Conservation (phyloP, 2,113 vertebrate genomes). For the Sialia sialis region DNA sequence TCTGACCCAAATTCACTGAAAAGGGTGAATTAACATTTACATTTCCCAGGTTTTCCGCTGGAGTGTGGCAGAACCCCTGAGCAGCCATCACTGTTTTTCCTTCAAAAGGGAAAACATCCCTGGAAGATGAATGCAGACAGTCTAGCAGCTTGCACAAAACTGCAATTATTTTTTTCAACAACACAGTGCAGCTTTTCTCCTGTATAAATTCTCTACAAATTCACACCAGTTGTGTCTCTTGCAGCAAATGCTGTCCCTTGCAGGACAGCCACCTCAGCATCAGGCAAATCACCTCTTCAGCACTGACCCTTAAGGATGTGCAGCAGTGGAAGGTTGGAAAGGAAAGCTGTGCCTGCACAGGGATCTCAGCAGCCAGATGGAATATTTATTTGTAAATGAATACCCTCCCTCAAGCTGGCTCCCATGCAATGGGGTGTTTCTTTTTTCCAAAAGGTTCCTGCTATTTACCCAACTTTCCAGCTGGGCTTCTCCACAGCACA, state of each 20-base stretch:
- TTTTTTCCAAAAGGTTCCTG: neutral
- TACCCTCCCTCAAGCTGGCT: neutral
- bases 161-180: neutral
- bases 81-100: neutral
- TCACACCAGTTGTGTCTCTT: neutral
- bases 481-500: constrained; percentile 13
- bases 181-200: neutral
- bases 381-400: neutral
- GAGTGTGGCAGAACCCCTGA: neutral
- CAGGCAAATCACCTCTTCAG: neutral
- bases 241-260: neutral
- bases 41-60: neutral
- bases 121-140: neutral
- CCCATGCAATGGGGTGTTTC: neutral
- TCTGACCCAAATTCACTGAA: neutral
- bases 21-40: neutral
- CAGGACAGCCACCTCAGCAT: neutral
- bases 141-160: neutral
- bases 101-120: neutral
- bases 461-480: constrained; percentile 50
- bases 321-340: neutral
- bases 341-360: neutral
- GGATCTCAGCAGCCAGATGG: neutral
- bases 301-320: neutral
- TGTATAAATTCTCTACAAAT: neutral